Evolutionary conservation across 2,888 invertebrate species (phyloP).

Genomic region (Netelia inedita): DNA sequence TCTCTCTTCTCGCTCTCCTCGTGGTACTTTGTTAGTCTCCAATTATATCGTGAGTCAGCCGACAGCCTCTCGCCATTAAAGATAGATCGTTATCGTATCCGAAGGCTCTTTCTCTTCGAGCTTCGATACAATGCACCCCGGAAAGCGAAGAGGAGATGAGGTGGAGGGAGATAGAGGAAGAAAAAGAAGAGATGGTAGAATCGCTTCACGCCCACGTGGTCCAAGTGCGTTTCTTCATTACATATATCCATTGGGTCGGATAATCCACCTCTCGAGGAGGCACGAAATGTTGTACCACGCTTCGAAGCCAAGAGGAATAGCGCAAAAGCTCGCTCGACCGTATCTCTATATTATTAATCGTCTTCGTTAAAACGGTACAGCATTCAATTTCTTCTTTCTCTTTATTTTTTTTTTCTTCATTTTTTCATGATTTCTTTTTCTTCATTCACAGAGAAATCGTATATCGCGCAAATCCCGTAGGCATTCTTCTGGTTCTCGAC

Average conservation of each 20-base stretch:
- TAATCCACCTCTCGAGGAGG: conserved; percentile 30
- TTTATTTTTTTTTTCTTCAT: not conserved
- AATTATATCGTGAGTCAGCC: conserved; percentile 74
- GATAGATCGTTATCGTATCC: conserved; percentile 69
- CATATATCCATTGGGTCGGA: conserved; percentile 57
- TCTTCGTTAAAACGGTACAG: conserved; percentile 55
- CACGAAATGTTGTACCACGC: conserved; percentile 14
- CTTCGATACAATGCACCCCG: conserved; percentile 64
- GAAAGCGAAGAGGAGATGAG: conserved; percentile 44
- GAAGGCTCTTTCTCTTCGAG: conserved; percentile 58
- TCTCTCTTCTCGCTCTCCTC: conserved; percentile 42
- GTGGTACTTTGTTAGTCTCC: conserved; percentile 69
- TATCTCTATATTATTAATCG: conserved; percentile 61
- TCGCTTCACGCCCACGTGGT: conserved; percentile 64
- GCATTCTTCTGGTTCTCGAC: no score
- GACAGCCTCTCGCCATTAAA: conserved; percentile 68
- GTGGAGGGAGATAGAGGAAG: conserved; percentile 13
- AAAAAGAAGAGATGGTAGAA: conserved; percentile 47
- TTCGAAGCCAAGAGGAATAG: conserved; percentile 33
- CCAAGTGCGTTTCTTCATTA: conserved; percentile 67
- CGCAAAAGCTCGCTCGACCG: conserved; percentile 45
- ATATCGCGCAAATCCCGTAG: conserved; percentile 7
- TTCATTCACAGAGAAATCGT: conserved; percentile 2
- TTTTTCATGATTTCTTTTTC: not conserved
- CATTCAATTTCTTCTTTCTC: not conserved